Conservation (phyloP, 2,888 invertebrate species). For the Stenolophus ochropezus region DNA sequence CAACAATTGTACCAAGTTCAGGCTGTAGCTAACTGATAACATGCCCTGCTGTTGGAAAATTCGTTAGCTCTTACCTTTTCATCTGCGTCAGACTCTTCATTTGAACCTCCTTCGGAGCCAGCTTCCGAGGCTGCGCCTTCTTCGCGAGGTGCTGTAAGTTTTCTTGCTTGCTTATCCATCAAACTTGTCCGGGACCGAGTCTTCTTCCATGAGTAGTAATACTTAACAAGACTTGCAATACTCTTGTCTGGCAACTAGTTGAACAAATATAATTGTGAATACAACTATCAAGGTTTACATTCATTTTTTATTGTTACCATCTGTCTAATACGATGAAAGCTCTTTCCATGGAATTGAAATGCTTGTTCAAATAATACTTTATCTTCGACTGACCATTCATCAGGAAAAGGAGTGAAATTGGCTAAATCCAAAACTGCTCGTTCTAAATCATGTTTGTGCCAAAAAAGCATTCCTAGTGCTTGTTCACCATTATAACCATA, state of each 20-base stretch:
- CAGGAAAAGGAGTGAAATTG: conserved; percentile 97
- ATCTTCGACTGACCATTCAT: conserved; percentile 98
- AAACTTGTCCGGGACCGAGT: conserved; percentile 92
- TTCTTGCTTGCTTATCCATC: conserved; percentile 90
- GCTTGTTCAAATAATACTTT: conserved; percentile 99
- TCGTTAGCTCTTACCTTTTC: conserved; percentile 83
- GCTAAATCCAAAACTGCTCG: conserved; percentile 94
- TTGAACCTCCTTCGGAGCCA: conserved; percentile 88
- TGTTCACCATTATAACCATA: conserved; percentile 98
- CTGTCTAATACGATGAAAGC: conserved; percentile 96
- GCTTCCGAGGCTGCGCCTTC: conserved; percentile 84
- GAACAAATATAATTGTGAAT: background rate
- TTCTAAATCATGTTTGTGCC: conserved; percentile 97
- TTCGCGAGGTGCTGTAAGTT: conserved; percentile 81
- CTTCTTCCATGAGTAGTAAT: conserved; percentile 99
- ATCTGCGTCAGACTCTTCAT: conserved; percentile 91
- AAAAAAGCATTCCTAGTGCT: conserved; percentile 97
- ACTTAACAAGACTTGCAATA: conserved; percentile 95
- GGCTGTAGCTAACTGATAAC: conserved; percentile 40
- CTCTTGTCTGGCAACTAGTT: conserved; percentile 85
- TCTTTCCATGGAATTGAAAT: conserved; percentile 98
- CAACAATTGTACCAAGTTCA: conserved; percentile 47
- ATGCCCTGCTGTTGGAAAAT: conserved; percentile 24
- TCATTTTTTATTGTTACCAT: conserved; percentile 81
- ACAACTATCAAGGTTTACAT: background rate